phyloP scores from a whole-genome alignment of 1,140 invertebrate species.

The Pristionchus pacificus region DNA sequence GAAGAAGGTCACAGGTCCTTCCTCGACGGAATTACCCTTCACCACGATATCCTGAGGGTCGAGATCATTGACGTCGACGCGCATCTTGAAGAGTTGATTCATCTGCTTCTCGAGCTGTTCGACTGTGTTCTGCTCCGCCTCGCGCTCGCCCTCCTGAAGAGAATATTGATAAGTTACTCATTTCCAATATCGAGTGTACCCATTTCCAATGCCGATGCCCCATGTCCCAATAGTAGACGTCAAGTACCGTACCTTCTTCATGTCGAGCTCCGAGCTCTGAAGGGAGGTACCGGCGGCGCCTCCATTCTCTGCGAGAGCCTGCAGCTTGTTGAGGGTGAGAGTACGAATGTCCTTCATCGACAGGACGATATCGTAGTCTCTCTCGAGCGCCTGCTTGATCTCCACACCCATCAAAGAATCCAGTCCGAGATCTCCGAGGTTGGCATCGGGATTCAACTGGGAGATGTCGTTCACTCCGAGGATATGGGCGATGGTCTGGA shows the following conservation, averaged over 20 bases:
- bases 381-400: constrained; percentile 89
- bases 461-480: constrained; percentile 74
- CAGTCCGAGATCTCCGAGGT: constrained; percentile 86
- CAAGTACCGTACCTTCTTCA: constrained; percentile 41
- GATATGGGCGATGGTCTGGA: constrained; percentile 65
- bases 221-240: too few relatives aligned
- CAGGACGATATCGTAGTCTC: constrained; percentile 82
- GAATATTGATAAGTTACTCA: neutral
- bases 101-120: constrained; percentile 55
- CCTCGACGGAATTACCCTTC: constrained; percentile 59
- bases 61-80: constrained; percentile 59
- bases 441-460: constrained; percentile 70
- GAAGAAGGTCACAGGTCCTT: constrained; percentile 67
- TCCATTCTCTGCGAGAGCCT: constrained; percentile 65
- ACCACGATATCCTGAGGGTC: constrained; percentile 62
- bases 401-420: constrained; percentile 96
- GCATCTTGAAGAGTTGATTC: constrained; percentile 56
- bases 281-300: constrained; percentile 35
- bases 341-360: constrained; percentile 80
- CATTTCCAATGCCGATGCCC: too few relatives aligned
- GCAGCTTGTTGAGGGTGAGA: constrained; percentile 64
- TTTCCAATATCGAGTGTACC: too few relatives aligned
- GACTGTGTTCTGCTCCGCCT: constrained; percentile 41
- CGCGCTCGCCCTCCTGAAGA: constrained; percentile 34
- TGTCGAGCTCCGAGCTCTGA: constrained; percentile 51